Conservation (phyloP, 2,797 vertebrate genomes). For the Siniperca obscura region DNA sequence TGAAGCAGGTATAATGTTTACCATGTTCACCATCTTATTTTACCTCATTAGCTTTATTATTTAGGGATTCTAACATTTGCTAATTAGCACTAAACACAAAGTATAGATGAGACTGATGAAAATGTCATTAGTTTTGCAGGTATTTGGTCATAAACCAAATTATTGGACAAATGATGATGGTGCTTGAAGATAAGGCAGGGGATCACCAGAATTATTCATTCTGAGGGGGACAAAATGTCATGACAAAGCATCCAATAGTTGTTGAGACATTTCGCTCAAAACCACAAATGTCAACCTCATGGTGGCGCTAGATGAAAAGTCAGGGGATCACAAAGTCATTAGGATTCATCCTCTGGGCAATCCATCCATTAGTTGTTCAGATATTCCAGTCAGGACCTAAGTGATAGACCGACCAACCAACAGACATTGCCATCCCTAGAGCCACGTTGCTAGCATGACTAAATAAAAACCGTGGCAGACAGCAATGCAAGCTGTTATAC, state of each 20-base stretch:
- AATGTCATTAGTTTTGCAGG: too few species aligned
- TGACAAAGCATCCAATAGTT: neutral
- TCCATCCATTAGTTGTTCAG: neutral
- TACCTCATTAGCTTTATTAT: too few species aligned
- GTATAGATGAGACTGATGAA: too few species aligned
- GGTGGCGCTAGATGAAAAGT: neutral
- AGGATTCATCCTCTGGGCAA: neutral
- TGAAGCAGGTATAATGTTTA: too few species aligned
- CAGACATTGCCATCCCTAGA: neutral
- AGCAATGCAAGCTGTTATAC: neutral
- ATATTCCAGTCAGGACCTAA: neutral
- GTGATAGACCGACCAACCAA: neutral
- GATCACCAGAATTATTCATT: too few species aligned
- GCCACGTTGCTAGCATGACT: neutral
- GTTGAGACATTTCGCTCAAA: too few species aligned
- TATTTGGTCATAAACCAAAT: too few species aligned
- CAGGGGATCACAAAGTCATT: neutral
- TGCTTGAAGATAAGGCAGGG: too few species aligned
- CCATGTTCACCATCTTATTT: too few species aligned
- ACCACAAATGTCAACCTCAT: neutral
- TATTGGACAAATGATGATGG: neutral
- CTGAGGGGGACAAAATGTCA: neutral
- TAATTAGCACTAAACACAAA: too few species aligned
- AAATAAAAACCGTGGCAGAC: conserved; percentile 1
- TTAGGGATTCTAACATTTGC: too few species aligned